Conservation (phyloP, 2,797 vertebrate species). For the Phataginus tetradactyla region DNA sequence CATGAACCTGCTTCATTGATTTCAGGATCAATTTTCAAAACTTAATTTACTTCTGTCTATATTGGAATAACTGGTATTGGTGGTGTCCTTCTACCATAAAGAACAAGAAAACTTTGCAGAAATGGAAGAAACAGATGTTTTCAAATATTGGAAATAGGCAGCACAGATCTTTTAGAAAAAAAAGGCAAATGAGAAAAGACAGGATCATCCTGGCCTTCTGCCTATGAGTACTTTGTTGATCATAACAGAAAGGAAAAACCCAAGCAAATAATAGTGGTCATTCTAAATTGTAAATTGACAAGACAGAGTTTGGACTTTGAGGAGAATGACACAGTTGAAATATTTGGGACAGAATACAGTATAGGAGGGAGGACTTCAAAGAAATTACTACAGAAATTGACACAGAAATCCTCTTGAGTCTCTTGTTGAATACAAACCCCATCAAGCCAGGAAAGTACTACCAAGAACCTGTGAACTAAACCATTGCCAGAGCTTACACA, state of each 20-base stretch:
- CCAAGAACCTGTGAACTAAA: background rate
- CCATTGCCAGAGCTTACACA: background rate
- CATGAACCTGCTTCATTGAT: background rate
- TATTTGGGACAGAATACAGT: background rate
- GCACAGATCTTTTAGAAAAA: background rate
- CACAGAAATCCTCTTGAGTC: background rate
- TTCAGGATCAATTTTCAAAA: background rate
- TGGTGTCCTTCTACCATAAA: background rate
- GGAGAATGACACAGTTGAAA: background rate
- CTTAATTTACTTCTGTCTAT: background rate
- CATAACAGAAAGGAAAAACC: background rate
- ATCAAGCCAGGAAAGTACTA: background rate
- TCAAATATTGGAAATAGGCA: background rate
- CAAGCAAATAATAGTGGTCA: background rate
- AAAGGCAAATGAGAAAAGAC: background rate
- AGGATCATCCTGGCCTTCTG: background rate
- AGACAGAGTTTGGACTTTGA: background rate
- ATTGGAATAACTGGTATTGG: background rate
- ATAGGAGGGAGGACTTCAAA: background rate
- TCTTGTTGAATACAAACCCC: background rate
- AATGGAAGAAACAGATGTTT: background rate
- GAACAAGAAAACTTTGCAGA: background rate
- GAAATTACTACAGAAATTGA: background rate
- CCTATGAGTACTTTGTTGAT: background rate
- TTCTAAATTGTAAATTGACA: background rate